A percentile compares a stretch with the other conserved stretches of the same genome.
These are phyloP conservation scores for Choloepus didactylus DNA, from an alignment of 2,797 vertebrate species.

Conservation along the genomic window DNA sequence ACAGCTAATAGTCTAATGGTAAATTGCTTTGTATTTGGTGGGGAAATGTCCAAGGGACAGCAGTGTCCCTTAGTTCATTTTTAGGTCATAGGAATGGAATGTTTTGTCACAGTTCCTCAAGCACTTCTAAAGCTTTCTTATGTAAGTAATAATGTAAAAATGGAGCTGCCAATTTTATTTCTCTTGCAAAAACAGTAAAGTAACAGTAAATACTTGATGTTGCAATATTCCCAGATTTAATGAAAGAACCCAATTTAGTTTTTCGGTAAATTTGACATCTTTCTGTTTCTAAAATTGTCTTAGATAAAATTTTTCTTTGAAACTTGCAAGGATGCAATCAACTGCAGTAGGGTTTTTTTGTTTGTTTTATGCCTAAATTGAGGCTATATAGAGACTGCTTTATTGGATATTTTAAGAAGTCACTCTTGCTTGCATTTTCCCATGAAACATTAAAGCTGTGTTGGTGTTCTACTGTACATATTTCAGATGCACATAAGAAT, in stretches of 20 bases:
- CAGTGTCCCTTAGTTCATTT: constrained; percentile 85
- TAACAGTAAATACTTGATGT: constrained; percentile 82
- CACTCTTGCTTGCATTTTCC: constrained; percentile 84
- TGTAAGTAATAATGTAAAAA: constrained; percentile 74
- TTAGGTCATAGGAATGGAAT: constrained; percentile 81
- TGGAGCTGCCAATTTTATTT: constrained; percentile 82
- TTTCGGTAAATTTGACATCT: constrained; percentile 78
- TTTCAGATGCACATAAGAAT: constrained; percentile 87
- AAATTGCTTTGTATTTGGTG: constrained; percentile 82
- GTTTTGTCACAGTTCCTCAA: constrained; percentile 81
- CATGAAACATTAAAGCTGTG: constrained; percentile 86
- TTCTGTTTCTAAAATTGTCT: constrained; percentile 46
- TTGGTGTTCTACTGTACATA: constrained; percentile 88
- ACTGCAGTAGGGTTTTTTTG: constrained; percentile 77
- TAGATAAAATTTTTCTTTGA: constrained; percentile 74
- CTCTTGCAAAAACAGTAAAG: constrained; percentile 67
- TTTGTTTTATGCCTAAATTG: constrained; percentile 75
- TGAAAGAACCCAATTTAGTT: constrained; percentile 81
- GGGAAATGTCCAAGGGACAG: constrained; percentile 81
- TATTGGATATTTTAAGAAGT: constrained; percentile 83
- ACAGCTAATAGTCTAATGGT: constrained; percentile 72
- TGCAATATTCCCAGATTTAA: constrained; percentile 79
- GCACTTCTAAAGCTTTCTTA: constrained; percentile 73
- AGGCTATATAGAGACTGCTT: constrained; percentile 82
- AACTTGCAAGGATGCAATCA: constrained; percentile 86